Evolutionary conservation across 2,888 invertebrate genomes (phyloP).

Genomic region (Ectemnius continuus): DNA sequence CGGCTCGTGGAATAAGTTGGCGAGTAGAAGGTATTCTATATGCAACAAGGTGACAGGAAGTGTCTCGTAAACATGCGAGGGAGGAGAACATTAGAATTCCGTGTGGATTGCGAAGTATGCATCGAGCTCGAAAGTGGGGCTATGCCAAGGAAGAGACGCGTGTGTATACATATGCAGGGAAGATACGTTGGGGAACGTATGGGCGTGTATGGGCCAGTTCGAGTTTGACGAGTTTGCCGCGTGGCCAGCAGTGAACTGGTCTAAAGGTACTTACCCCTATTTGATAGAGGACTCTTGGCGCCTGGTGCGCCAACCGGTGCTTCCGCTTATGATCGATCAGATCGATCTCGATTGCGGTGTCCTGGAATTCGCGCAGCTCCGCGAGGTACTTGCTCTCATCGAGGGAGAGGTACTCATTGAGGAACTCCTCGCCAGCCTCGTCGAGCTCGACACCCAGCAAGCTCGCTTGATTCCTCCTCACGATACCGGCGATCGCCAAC

Average conservation of each 20-base stretch:
- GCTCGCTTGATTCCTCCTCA: conserved; percentile 50
- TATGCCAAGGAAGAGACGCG: background rate
- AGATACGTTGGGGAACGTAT: no score
- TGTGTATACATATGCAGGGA: no score
- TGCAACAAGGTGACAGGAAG: conserved; percentile 6
- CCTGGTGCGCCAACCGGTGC: conserved; percentile 63
- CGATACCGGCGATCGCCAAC: conserved; percentile 48
- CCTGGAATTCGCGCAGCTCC: conserved; percentile 67
- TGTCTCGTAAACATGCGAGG: conserved; percentile 3
- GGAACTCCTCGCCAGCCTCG: conserved; percentile 67
- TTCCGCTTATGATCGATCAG: conserved; percentile 69
- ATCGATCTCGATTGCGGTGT: conserved; percentile 74
- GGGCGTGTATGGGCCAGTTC: no score
- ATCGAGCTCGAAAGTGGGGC: no score
- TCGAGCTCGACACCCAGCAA: conserved; percentile 66
- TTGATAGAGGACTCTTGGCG: conserved; percentile 85
- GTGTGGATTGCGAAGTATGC: background rate
- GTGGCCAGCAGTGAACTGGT: background rate
- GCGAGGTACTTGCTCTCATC: conserved; percentile 69
- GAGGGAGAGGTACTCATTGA: conserved; percentile 67
- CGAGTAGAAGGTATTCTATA: background rate
- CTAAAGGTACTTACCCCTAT: conserved; percentile 82
- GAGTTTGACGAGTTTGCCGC: background rate
- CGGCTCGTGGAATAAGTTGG: background rate
- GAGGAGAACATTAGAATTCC: conserved; percentile 4